Conservation (phyloP, 2,888 invertebrate genomes). For the Nezara viridula region DNA sequence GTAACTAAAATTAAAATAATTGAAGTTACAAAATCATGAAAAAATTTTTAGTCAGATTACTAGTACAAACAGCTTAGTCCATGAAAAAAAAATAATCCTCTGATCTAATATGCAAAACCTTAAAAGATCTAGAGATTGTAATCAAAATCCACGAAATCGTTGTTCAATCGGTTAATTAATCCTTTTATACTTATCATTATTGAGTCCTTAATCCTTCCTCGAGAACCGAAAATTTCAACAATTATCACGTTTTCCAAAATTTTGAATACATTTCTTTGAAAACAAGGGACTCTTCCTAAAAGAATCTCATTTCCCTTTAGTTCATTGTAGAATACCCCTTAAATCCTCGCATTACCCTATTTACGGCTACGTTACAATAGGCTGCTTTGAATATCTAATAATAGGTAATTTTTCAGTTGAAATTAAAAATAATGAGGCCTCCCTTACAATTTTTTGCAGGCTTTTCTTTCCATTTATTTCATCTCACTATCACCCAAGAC, state of each 20-base stretch:
- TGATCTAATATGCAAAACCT: background rate
- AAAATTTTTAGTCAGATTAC: background rate
- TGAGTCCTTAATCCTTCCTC: background rate
- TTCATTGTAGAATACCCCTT: background rate
- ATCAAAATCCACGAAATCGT: background rate
- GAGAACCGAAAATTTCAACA: background rate
- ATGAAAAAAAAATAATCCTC: background rate
- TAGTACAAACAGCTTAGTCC: background rate
- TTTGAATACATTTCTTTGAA: background rate
- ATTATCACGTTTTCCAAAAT: background rate
- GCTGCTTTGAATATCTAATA: background rate
- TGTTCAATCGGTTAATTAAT: background rate
- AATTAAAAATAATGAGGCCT: conserved; percentile 1
- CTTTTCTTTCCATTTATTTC: background rate
- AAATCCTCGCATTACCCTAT: background rate
- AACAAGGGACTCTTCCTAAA: background rate
- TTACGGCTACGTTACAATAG: background rate
- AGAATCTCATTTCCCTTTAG: background rate
- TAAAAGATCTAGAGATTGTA: background rate
- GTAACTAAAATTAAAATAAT: too few species aligned
- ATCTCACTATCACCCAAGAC: background rate
- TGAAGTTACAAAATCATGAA: too few species aligned
- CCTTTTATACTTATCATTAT: background rate
- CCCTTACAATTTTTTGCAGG: background rate
- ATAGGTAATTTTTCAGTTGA: conserved; percentile 6